Conservation (phyloP, 2,888 invertebrate species). For the Dusona sp. region DNA sequence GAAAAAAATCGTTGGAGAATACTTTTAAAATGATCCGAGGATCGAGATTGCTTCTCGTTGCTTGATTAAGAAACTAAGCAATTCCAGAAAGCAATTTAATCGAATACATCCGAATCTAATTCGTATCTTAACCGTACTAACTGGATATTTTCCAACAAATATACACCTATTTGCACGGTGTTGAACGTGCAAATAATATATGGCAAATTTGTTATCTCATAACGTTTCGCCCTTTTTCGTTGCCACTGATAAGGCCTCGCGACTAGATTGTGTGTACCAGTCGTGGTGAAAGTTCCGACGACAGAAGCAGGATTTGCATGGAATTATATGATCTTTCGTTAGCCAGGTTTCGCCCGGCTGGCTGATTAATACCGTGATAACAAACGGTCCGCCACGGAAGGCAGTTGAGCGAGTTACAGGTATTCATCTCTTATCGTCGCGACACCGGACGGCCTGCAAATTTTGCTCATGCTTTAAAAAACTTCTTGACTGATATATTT, state of each 20-base stretch:
- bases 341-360: slow-evolving; percentile 33
- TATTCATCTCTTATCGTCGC: slow-evolving; percentile 47
- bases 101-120: background rate
- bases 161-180: background rate
- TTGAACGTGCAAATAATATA: background rate
- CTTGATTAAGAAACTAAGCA: background rate
- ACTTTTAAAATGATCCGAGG: background rate
- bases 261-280: background rate
- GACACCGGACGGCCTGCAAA: background rate
- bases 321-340: slow-evolving; percentile 61
- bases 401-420: slow-evolving; percentile 36
- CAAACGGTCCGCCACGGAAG: slow-evolving; percentile 11
- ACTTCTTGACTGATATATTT: background rate
- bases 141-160: slow-evolving; percentile 1
- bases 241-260: slow-evolving; percentile 21
- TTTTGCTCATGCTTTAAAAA: slow-evolving; percentile 8
- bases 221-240: slow-evolving; percentile 59
- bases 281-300: slow-evolving; percentile 62
- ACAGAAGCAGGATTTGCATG: slow-evolving; percentile 63
- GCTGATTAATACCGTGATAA: slow-evolving; percentile 60
- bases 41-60: background rate
- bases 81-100: background rate
- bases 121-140: background rate
- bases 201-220: slow-evolving; percentile 31
- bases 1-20: background rate